A percentile compares a stretch with the other conserved stretches of the same genome.
phyloP scores from a whole-genome alignment of 2,113 vertebrate genomes.

The Mastomys natalensis region DNA sequence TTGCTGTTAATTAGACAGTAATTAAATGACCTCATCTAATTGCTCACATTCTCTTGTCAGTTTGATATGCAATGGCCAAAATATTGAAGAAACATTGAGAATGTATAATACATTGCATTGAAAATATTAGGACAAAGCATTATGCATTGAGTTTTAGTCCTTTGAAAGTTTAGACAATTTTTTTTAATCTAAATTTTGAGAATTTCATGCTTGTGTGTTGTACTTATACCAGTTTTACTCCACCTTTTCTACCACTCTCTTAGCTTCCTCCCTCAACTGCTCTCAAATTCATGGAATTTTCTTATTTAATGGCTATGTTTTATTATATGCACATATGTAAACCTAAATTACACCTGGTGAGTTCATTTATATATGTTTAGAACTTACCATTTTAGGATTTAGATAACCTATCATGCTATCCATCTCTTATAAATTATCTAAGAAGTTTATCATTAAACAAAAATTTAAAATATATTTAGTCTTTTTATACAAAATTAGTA shows the following conservation, averaged over 20 bases:
- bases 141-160: neutral
- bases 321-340: neutral
- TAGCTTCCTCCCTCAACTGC: neutral
- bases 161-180: neutral
- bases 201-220: neutral
- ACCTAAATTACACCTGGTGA: neutral
- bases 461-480: neutral
- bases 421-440: neutral
- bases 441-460: neutral
- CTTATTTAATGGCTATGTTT: neutral
- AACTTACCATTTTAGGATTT: neutral
- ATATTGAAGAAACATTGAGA: neutral
- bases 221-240: neutral
- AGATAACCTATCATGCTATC: neutral
- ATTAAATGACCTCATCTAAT: neutral
- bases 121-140: neutral
- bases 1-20: neutral
- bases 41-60: neutral
- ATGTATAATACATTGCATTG: neutral
- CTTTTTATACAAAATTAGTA: neutral
- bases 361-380: neutral
- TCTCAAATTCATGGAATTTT: neutral
- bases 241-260: neutral
- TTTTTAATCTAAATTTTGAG: neutral
- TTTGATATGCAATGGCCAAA: neutral